Conservation (phyloP, 2,888 invertebrate species). For the Agrotis ipsilon region DNA sequence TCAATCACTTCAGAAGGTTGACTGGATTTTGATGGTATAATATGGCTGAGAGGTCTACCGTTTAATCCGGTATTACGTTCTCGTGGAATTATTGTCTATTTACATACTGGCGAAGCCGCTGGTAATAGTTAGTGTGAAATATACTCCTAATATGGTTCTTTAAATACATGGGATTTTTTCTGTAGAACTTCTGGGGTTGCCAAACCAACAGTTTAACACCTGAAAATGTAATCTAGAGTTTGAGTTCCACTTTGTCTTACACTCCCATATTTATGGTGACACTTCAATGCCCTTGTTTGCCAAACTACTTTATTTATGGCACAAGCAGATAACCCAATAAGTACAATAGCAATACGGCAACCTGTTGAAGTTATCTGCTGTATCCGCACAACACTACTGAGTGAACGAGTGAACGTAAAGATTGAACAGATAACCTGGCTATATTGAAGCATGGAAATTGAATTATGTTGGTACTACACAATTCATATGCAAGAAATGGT, state of each 20-base stretch:
- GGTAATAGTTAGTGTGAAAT: neutral
- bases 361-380: conserved; percentile 51
- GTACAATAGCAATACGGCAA: conserved; percentile 56
- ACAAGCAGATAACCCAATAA: conserved; percentile 55
- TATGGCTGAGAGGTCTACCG: too few relatives aligned
- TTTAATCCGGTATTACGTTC: too few relatives aligned
- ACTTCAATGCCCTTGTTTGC: conserved; percentile 51
- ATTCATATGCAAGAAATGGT: conserved; percentile 25
- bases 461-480: conserved; percentile 6
- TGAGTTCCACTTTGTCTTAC: conserved; percentile 8
- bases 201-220: neutral
- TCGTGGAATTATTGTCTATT: neutral
- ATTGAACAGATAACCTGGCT: conserved; percentile 52
- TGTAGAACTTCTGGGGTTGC: neutral
- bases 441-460: conserved; percentile 28
- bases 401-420: conserved; percentile 59
- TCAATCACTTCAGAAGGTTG: too few relatives aligned
- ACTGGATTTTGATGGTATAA: too few relatives aligned
- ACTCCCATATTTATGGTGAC: conserved; percentile 30
- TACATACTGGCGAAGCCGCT: too few relatives aligned
- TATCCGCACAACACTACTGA: conserved; percentile 40
- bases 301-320: conserved; percentile 52
- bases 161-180: neutral
- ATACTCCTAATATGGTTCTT: too few relatives aligned
- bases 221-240: conserved; percentile 11